Evolutionary conservation across 2,888 invertebrate species (phyloP).

Genomic region (Artemia sinica): DNA sequence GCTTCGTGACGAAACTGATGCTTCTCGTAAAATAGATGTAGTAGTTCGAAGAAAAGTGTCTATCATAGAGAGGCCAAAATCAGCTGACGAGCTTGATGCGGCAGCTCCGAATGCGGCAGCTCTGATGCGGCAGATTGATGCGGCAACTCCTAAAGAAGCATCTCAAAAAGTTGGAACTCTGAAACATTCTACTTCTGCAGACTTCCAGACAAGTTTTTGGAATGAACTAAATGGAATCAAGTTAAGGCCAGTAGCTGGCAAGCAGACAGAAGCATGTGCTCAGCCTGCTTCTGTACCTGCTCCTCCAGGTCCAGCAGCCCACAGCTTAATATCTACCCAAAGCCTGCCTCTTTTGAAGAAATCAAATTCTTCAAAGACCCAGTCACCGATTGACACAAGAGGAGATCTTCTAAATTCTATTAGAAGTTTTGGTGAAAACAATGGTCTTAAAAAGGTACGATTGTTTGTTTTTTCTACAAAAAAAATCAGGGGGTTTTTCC

Average conservation of each 20-base stretch:
- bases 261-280: background rate
- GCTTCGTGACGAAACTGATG: background rate
- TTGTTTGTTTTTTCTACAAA: conserved; percentile 5
- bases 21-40: conserved; percentile 11
- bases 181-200: background rate
- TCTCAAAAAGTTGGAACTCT: background rate
- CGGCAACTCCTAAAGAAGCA: background rate
- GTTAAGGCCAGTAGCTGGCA: background rate
- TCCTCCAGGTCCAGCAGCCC: conserved; percentile 10
- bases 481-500: no score
- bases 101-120: background rate
- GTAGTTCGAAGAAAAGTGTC: background rate
- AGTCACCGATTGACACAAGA: conserved; percentile 18
- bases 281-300: background rate
- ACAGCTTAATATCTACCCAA: background rate
- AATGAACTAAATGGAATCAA: background rate
- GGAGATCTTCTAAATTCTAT: conserved; percentile 21
- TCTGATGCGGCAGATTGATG: background rate
- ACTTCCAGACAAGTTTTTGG: conserved; percentile 7
- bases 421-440: conserved; percentile 18
- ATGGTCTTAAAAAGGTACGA: conserved; percentile 20
- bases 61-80: conserved; percentile 4
- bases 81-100: conserved; percentile 4
- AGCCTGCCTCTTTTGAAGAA: background rate
- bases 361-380: conserved; percentile 13